phyloP scores from a whole-genome alignment of 1,140 invertebrate species.

The Sarcophaga peregrina region DNA sequence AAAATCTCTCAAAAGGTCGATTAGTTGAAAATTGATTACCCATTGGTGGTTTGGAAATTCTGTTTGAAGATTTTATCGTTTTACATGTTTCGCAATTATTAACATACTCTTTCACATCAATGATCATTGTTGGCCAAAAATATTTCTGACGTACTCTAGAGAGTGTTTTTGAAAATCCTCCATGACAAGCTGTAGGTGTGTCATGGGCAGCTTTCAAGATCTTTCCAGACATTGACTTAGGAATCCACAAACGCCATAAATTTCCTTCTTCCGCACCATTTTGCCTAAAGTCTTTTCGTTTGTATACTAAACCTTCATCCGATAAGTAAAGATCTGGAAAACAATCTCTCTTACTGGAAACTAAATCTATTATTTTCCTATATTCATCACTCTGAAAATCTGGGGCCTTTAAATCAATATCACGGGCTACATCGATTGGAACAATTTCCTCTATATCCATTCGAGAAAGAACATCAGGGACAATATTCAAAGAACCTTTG shows the following conservation, averaged over 20 bases:
- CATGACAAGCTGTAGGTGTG: background rate
- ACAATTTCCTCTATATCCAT: background rate
- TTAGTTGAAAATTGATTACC: conserved; percentile 23
- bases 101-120: background rate
- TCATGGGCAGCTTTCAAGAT: background rate
- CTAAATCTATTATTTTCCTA: background rate
- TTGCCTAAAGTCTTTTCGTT: too few species aligned
- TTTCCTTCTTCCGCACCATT: background rate
- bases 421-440: background rate
- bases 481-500: conserved; percentile 57
- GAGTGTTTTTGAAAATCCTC: background rate
- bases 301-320: too few species aligned
- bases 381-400: background rate
- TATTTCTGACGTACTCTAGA: conserved; percentile 9
- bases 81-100: conserved; percentile 1
- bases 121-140: conserved; percentile 12
- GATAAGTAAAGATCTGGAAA: too few species aligned
- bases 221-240: background rate
- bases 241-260: conserved; percentile 24
- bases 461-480: conserved; percentile 60
- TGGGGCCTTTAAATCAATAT: background rate
- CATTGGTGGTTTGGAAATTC: conserved; percentile 24
- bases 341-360: background rate
- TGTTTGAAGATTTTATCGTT: conserved; percentile 1
- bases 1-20: conserved; percentile 41